Evolutionary conservation across 2,888 invertebrate genomes (phyloP).

Genomic region (Opisthograptis luteolata): DNA sequence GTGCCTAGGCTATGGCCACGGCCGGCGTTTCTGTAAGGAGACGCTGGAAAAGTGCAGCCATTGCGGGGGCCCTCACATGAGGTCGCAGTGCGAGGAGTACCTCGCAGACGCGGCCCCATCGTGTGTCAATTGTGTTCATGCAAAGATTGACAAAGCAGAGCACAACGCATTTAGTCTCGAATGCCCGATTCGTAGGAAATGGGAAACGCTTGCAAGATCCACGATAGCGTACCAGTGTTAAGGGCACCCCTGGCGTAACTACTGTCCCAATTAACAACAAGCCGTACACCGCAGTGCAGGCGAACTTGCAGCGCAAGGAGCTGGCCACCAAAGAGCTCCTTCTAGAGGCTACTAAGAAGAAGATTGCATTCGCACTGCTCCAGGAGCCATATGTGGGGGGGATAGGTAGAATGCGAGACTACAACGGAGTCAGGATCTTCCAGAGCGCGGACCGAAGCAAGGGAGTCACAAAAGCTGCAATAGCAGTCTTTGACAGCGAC

Average conservation of each 20-base stretch:
- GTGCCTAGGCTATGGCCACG: slow-evolving; percentile 12
- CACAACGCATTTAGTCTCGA: slow-evolving; percentile 6
- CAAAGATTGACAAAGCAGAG: neutral
- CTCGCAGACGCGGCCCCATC: neutral
- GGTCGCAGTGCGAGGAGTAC: slow-evolving; percentile 6
- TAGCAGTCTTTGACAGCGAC: slow-evolving; percentile 3
- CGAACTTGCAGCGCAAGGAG: neutral
- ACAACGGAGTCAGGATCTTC: neutral
- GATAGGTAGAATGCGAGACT: neutral
- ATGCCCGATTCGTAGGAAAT: neutral
- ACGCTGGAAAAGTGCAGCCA: slow-evolving; percentile 8
- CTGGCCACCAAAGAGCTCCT: neutral
- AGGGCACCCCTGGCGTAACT: neutral
- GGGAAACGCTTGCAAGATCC: neutral
- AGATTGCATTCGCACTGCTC: slow-evolving; percentile 5
- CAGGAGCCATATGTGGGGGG: slow-evolving; percentile 10
- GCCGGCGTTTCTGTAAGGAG: slow-evolving; percentile 9
- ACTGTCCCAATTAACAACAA: too few species aligned
- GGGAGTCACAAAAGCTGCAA: slow-evolving; percentile 12
- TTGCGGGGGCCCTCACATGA: slow-evolving; percentile 20
- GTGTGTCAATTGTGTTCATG: neutral
- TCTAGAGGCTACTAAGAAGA: neutral
- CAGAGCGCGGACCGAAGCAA: neutral
- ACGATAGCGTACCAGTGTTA: neutral
- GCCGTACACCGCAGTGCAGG: neutral